A percentile compares a stretch with the other conserved stretches of the same genome.
phyloP scores from a whole-genome alignment of 2,113 vertebrate genomes.

The Oreocharis arfaki region DNA sequence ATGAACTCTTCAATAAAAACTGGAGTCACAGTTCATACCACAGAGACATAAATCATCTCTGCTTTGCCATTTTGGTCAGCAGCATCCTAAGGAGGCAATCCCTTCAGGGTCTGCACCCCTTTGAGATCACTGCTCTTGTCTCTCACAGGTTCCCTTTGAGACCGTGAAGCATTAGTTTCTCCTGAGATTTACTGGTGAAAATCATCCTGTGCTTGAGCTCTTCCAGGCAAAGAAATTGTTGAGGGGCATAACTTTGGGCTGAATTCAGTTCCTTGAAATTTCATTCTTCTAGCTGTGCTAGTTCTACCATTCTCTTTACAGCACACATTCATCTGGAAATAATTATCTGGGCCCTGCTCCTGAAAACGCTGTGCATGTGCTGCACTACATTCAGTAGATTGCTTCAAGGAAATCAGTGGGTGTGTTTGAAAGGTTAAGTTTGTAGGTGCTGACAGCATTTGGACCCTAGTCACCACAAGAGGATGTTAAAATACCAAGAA shows the following conservation, averaged over 20 bases:
- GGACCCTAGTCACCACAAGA: neutral
- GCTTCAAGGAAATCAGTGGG: neutral
- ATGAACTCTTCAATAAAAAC: neutral
- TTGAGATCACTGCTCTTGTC: neutral
- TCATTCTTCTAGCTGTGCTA: neutral
- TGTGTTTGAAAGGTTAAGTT: neutral
- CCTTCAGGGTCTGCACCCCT: neutral
- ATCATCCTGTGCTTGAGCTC: rapidly evolving
- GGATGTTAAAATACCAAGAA: neutral
- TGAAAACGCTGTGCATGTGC: neutral
- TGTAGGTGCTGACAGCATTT: neutral
- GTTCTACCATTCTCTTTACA: neutral
- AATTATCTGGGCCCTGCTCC: neutral
- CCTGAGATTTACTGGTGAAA: neutral
- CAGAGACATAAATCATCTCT: neutral
- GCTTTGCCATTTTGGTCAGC: neutral
- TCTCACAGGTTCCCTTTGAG: neutral
- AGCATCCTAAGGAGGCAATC: neutral
- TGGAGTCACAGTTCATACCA: neutral
- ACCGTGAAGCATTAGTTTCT: rapidly evolving
- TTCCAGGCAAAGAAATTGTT: neutral
- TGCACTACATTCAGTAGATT: neutral
- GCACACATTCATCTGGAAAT: neutral
- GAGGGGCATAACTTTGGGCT: neutral
- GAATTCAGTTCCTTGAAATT: neutral